Evolutionary conservation across 1,140 invertebrate genomes (phyloP).

Genomic region (Palaemon carinicauda): DNA sequence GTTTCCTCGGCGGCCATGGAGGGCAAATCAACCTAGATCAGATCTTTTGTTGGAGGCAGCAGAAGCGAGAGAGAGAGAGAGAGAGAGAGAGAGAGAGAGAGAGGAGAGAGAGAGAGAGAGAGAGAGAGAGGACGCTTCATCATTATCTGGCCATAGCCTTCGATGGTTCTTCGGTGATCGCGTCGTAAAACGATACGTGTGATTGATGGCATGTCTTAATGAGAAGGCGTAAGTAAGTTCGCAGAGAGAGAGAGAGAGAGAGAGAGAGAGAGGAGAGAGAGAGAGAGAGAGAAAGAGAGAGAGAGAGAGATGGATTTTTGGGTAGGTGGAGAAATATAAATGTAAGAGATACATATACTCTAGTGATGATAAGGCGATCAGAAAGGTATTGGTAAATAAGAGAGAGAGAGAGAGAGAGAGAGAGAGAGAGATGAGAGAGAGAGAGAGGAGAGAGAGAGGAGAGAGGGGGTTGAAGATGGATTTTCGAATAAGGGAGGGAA

Average conservation of each 20-base stretch:
- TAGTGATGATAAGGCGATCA: too few relatives aligned
- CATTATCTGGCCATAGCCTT: too few relatives aligned
- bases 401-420: neutral
- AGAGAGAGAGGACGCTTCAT: neutral
- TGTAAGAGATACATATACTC: neutral
- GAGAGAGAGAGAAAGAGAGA: neutral
- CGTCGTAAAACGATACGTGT: too few relatives aligned
- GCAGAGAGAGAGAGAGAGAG: neutral
- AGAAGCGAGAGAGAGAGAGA: neutral
- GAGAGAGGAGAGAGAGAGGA: neutral
- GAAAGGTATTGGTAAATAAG: neutral
- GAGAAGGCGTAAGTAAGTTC: neutral
- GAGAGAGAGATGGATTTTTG: neutral
- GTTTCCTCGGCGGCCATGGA: too few relatives aligned
- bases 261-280: neutral
- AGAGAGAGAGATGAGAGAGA: neutral
- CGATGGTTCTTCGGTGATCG: too few relatives aligned
- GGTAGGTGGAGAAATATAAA: neutral
- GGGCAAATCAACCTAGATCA: too few relatives aligned
- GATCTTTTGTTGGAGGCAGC: too few relatives aligned
- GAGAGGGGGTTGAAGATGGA: neutral
- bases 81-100: neutral
- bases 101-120: neutral
- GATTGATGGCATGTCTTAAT: neutral
- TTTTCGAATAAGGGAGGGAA: neutral